A percentile compares a stretch with the other conserved stretches of the same genome.
Conservation (phyloP, 1,140 invertebrate species). For the Philotrypesis tridentata region DNA sequence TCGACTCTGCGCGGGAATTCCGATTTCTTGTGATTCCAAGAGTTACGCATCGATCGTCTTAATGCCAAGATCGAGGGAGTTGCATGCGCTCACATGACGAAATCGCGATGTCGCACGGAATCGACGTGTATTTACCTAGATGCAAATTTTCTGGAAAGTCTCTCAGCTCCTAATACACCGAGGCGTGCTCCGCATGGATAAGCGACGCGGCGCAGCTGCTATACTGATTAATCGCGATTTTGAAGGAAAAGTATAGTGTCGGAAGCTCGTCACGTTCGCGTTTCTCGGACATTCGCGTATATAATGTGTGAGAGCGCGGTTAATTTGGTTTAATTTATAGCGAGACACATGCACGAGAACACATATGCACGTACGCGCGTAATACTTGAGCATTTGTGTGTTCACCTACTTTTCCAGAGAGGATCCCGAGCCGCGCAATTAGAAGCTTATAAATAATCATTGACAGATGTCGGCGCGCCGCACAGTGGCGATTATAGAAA, state of each 20-base stretch:
- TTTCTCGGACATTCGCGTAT: neutral
- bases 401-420: neutral
- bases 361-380: no score
- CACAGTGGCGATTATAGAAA: neutral
- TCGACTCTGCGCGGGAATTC: slow-evolving; percentile 12
- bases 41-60: neutral
- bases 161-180: slow-evolving; percentile 30
- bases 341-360: no score
- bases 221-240: slow-evolving; percentile 5
- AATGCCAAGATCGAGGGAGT: slow-evolving; percentile 39
- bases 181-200: neutral
- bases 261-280: neutral
- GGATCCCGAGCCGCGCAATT: neutral
- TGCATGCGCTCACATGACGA: slow-evolving; percentile 36
- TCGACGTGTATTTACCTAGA: neutral
- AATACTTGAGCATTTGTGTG: no score
- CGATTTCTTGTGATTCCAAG: neutral
- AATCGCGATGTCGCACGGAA: slow-evolving; percentile 9
- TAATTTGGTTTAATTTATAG: no score
- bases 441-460: slow-evolving; percentile 23
- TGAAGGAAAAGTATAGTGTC: slow-evolving; percentile 14
- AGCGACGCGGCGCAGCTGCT: neutral
- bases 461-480: neutral
- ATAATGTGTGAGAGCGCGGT: no score
- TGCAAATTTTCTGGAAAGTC: slow-evolving; percentile 46